Evolutionary conservation across 35 echinoderm and acorn worm species (phyloP), one percentile per base, ranked within the genome.

Genomic region (Apostichopus parvimensis): DNA sequence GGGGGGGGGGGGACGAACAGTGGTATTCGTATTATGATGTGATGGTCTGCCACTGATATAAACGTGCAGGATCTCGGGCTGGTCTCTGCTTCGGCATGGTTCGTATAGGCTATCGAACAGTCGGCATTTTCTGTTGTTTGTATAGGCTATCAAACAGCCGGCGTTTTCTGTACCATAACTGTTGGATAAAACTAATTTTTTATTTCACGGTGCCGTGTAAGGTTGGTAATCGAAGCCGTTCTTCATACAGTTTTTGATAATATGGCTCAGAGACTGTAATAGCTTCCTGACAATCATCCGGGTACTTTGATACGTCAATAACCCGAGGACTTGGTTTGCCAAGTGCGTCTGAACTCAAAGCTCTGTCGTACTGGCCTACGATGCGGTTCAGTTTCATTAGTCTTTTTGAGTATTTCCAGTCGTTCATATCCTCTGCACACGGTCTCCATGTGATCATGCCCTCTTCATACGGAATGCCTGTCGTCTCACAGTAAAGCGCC

Each of bases 401-500:
- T 57, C 54, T 90, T 28, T 90, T 76, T 9, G 88, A 90, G 54
- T 77, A 90, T 11, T 23, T 26, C 88, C 88, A 90, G 13, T 77
- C 73, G 4, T 78, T 2, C 28, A 90, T 5, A 24, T 90, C 88
- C 77, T 90, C 53, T 34, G 15, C 3, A 80, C 90, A 34, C 1
- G 76, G 12, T 82, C 78, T 56, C 90, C 90, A 92, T 22, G 81
- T 18, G 12, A 82, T 62, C 90, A 92, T 92, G n/a, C 59, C 21
- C 71, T 79, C 60, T 26, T 78, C 61, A 59, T 79, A 97, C 2
- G 91, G 93, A 10, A 97, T 73, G 15, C 93, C 91, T 8, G 91
- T 91, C 53, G 88, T 91, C 26, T 93, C 54, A 57, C 95, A 97
- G 62, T 97, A 97, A 14, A 91, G 53, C 65, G 79, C 34, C 60